A percentile compares a stretch with the other conserved stretches of the same genome.
These are phyloP conservation scores for Argynnis bischoffii DNA, from an alignment of 2,888 invertebrate species.

Conservation along the genomic window DNA sequence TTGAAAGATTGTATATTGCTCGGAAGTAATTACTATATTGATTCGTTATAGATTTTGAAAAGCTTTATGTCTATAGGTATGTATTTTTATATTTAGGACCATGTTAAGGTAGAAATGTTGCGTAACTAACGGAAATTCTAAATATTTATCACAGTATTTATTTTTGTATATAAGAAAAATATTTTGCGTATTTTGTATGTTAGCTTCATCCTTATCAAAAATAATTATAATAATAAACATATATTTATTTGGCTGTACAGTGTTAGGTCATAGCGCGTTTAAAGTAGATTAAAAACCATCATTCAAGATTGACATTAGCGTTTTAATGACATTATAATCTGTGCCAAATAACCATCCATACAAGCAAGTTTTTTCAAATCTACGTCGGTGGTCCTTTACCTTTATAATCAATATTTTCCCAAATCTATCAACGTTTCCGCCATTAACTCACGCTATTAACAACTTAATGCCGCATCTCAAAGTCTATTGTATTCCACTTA, in stretches of 20 bases:
- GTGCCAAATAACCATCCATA: constrained; percentile 8
- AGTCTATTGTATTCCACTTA: constrained; percentile 35
- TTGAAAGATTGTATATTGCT: constrained; percentile 13
- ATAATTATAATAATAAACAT: neutral
- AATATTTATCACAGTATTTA: neutral
- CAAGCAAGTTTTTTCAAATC: constrained; percentile 18
- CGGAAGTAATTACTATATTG: constrained; percentile 22
- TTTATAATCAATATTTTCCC: constrained; percentile 49
- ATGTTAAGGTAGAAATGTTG: neutral
- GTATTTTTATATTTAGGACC: neutral
- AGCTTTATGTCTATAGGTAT: neutral
- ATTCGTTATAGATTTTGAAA: constrained; percentile 13
- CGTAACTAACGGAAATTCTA: neutral
- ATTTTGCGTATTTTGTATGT: neutral
- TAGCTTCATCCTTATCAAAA: neutral
- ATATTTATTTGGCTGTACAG: neutral
- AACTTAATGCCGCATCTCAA: constrained; percentile 24
- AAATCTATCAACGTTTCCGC: constrained; percentile 42
- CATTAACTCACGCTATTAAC: constrained; percentile 37
- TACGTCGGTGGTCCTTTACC: constrained; percentile 42
- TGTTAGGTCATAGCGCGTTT: neutral
- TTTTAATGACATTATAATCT: constrained; percentile 12
- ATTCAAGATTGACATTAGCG: neutral
- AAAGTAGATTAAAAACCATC: neutral
- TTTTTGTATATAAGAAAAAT: neutral